Percentiles rank a stretch among this genome's conserved stretches.
These are phyloP conservation scores for Rutpela maculata DNA, from an alignment of 2,888 invertebrate genomes.

Conservation along the genomic window DNA sequence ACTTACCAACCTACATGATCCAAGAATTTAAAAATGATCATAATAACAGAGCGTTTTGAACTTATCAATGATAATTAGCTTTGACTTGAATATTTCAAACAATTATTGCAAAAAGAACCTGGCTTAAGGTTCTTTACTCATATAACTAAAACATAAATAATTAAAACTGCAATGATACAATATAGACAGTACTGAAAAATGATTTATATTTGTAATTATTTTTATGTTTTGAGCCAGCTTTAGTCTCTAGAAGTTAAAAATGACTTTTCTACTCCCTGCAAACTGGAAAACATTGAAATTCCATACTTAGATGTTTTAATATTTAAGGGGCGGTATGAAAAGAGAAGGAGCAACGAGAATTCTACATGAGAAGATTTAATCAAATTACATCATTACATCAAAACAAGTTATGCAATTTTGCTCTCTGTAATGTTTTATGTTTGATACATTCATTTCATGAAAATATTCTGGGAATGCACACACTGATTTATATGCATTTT, in stretches of 20 bases:
- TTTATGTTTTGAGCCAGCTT: too few species aligned
- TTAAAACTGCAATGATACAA: too few species aligned
- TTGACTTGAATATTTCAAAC: too few species aligned
- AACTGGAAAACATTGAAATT: neutral
- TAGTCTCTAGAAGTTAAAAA: neutral
- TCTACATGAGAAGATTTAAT: neutral
- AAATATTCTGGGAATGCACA: constrained; percentile 8
- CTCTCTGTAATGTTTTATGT: constrained; percentile 6
- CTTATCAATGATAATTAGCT: too few species aligned
- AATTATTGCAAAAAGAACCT: too few species aligned
- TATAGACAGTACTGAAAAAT: too few species aligned
- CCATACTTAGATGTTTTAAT: neutral
- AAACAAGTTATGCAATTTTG: constrained; percentile 13
- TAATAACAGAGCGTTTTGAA: too few species aligned
- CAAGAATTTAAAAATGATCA: too few species aligned
- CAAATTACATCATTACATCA: constrained; percentile 12
- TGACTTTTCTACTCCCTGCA: neutral
- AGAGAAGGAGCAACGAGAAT: neutral
- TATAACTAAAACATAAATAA: too few species aligned
- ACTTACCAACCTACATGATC: too few species aligned
- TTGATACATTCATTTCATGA: neutral
- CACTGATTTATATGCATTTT: constrained; percentile 18
- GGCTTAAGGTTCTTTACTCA: too few species aligned
- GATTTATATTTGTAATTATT: too few species aligned
- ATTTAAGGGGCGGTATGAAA: neutral